Evolutionary conservation across 2,113 vertebrate species (phyloP).

Genomic region (Hemichromis elongatus): DNA sequence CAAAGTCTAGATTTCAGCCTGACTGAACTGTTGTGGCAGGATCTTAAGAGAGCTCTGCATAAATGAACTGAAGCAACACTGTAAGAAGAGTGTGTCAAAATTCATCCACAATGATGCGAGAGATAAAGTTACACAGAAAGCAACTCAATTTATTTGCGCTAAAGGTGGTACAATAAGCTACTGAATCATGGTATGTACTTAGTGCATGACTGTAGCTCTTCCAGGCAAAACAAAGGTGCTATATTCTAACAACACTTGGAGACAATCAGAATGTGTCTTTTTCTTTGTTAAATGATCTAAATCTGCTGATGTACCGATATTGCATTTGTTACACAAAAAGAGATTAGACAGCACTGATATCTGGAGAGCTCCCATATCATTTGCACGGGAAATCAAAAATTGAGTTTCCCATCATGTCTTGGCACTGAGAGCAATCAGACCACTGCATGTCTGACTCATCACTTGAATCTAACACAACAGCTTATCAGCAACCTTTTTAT

Average conservation of each 20-base stretch:
- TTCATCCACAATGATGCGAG: background rate
- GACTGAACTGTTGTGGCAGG: background rate
- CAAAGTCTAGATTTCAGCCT: background rate
- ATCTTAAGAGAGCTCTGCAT: background rate
- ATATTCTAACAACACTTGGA: too few relatives aligned
- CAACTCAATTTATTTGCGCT: background rate
- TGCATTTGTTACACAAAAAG: background rate
- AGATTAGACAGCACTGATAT: background rate
- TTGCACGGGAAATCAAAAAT: constrained; percentile 21
- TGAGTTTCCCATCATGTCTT: constrained; percentile 14
- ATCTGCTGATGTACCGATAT: background rate
- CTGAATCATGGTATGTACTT: background rate
- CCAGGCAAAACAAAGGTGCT: background rate
- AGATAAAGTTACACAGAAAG: background rate
- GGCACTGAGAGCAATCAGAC: constrained; percentile 29
- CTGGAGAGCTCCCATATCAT: background rate
- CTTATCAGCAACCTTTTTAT: constrained; percentile 28
- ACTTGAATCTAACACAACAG: constrained; percentile 28
- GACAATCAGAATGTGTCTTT: background rate
- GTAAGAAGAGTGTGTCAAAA: background rate
- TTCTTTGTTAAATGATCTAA: background rate
- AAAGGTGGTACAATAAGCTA: background rate
- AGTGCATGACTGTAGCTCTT: background rate
- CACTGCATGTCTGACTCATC: constrained; percentile 22
- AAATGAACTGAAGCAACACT: background rate